phyloP scores from a whole-genome alignment of 2,888 invertebrate genomes.

The Agrypnus murinus region DNA sequence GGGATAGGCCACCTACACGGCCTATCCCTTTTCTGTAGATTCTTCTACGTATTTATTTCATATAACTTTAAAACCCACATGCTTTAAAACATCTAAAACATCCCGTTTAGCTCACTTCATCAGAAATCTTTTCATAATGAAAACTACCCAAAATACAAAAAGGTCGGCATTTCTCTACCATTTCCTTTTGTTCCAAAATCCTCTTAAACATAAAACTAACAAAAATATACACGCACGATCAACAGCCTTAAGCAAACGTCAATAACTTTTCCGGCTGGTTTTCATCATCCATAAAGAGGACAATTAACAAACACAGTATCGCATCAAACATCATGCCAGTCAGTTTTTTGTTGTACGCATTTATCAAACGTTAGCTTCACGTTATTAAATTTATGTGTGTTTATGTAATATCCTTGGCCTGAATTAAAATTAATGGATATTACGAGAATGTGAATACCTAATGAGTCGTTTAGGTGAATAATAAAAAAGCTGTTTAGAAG shows the following conservation, averaged over 20 bases:
- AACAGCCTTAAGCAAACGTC: neutral
- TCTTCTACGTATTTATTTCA: no score
- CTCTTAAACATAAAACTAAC: no score
- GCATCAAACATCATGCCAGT: neutral
- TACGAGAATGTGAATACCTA: neutral
- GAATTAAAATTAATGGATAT: slow-evolving; percentile 34
- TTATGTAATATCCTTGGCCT: slow-evolving; percentile 39
- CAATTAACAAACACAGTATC: slow-evolving; percentile 7
- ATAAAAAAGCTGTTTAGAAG: neutral
- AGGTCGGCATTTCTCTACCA: no score
- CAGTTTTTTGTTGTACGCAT: neutral
- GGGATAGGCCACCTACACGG: no score
- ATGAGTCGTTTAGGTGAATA: slow-evolving; percentile 1
- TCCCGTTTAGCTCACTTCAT: no score
- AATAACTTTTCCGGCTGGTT: neutral
- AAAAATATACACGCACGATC: no score
- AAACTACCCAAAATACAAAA: no score
- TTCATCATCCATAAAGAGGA: neutral
- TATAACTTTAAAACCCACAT: no score
- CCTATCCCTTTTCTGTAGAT: no score
- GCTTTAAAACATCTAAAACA: no score
- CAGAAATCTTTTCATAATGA: no score
- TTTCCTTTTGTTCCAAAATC: no score
- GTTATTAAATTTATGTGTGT: slow-evolving; percentile 11
- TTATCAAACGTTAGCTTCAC: slow-evolving; percentile 11